Conservation (phyloP, 2,113 vertebrate genomes). For the Corythaixoides concolor region DNA sequence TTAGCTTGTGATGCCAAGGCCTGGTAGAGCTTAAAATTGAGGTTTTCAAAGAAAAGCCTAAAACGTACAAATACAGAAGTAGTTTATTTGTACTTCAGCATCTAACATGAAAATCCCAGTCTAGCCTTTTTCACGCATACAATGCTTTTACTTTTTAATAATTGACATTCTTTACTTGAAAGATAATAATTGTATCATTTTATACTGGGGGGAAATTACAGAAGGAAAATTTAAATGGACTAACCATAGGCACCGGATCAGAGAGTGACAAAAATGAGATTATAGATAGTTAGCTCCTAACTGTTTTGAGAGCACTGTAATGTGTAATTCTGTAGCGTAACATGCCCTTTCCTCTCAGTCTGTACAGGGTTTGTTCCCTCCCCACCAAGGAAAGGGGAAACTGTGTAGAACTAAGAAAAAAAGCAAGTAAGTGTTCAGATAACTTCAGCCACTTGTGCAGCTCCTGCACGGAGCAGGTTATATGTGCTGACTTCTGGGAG, state of each 20-base stretch:
- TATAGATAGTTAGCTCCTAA: background rate
- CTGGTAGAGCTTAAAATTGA: background rate
- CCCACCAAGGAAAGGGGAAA: background rate
- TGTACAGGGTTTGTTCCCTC: accelerated
- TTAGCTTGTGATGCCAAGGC: slow-evolving; percentile 5
- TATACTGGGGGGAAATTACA: background rate
- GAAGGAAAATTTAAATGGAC: background rate
- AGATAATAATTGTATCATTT: background rate
- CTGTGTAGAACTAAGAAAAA: background rate
- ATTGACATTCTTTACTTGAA: background rate
- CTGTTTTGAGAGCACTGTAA: background rate
- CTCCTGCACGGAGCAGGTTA: background rate
- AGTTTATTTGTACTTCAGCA: background rate
- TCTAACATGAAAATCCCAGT: background rate
- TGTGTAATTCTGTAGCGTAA: background rate
- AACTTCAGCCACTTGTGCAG: background rate
- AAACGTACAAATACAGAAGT: background rate
- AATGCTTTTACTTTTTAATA: background rate
- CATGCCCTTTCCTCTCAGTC: background rate
- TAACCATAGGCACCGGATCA: background rate
- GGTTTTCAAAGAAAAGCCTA: background rate
- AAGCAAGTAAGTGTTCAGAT: background rate
- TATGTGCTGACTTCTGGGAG: background rate
- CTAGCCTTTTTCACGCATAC: background rate
- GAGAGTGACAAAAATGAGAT: background rate